Percentiles rank a stretch among this genome's conserved stretches.
Conservation (phyloP, 1,140 invertebrate species). For the Paraescarpia echinospica region DNA sequence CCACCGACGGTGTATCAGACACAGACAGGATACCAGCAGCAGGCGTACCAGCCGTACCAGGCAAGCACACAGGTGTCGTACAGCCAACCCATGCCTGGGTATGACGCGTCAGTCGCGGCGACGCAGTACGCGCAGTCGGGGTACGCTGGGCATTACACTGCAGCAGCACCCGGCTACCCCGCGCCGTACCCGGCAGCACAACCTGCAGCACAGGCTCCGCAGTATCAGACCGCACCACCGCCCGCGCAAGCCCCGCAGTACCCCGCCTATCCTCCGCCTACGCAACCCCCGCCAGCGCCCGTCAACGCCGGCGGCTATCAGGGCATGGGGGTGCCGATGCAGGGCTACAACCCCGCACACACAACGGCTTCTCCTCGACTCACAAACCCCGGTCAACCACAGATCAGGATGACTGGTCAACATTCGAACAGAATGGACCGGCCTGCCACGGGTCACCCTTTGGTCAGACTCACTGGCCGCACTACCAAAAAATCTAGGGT, state of each 20-base stretch:
- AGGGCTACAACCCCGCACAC: neutral
- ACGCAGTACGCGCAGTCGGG: conserved; percentile 5
- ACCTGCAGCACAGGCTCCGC: neutral
- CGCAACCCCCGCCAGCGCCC: conserved; percentile 20
- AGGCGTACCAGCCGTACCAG: conserved; percentile 22
- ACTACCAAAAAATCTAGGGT: no score
- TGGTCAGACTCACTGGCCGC: neutral
- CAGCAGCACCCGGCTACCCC: neutral
- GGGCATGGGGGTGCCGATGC: neutral
- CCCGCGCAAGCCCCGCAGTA: conserved; percentile 22
- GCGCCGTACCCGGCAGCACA: neutral
- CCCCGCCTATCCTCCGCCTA: conserved; percentile 29
- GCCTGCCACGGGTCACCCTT: neutral
- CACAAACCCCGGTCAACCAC: neutral
- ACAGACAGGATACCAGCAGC: conserved; percentile 18
- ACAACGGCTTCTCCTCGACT: neutral
- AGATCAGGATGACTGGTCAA: neutral
- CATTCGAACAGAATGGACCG: neutral
- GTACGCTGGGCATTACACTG: neutral
- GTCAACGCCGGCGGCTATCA: neutral
- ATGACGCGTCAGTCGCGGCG: neutral
- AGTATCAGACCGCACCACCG: neutral
- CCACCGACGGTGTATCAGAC: conserved; percentile 19
- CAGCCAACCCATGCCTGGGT: neutral
- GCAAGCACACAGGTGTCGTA: neutral